Percentiles rank a stretch among this genome's conserved stretches.
Evolutionary conservation across 2,888 invertebrate species (phyloP).

Genomic region (Troides aeacus): DNA sequence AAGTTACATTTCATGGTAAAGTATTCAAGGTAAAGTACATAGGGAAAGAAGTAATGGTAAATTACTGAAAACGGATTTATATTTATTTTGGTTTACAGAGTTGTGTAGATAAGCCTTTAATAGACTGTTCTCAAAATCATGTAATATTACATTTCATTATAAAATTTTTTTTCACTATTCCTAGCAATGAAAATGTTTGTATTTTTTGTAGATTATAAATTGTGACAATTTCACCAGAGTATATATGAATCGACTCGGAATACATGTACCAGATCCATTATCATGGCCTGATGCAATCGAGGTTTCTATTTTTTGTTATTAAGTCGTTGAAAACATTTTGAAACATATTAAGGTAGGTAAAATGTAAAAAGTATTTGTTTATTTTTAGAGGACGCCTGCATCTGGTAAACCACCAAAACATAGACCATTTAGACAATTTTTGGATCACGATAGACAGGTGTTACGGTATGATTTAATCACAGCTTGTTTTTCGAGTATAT

Average conservation of each 20-base stretch:
- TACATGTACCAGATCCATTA: conserved; percentile 86
- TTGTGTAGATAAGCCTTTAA: too few species aligned
- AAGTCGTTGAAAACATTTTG: background rate
- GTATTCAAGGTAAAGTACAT: conserved; percentile 75
- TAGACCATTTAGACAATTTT: conserved; percentile 87
- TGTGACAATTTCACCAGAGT: conserved; percentile 93
- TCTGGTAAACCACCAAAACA: conserved; percentile 64
- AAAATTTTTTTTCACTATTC: background rate
- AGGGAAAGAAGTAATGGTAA: background rate
- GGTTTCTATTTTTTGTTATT: conserved; percentile 39
- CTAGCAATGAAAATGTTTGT: background rate
- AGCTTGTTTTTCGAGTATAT: background rate
- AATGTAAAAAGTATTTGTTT: conserved; percentile 42
- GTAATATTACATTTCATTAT: too few species aligned
- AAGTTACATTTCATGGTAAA: conserved; percentile 89
- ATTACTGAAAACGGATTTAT: background rate
- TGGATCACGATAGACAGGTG: conserved; percentile 88
- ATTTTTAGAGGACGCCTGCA: conserved; percentile 60
- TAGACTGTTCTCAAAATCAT: too few species aligned
- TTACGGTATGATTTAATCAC: conserved; percentile 52
- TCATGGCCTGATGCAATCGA: conserved; percentile 66
- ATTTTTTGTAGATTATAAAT: conserved; percentile 82
- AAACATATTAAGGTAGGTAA: too few species aligned
- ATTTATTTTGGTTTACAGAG: background rate
- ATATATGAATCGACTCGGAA: conserved; percentile 91